Base-by-base conservation (phyloP, 1,140 invertebrate genomes). In the Maconellicoccus hirsutus region DNA sequence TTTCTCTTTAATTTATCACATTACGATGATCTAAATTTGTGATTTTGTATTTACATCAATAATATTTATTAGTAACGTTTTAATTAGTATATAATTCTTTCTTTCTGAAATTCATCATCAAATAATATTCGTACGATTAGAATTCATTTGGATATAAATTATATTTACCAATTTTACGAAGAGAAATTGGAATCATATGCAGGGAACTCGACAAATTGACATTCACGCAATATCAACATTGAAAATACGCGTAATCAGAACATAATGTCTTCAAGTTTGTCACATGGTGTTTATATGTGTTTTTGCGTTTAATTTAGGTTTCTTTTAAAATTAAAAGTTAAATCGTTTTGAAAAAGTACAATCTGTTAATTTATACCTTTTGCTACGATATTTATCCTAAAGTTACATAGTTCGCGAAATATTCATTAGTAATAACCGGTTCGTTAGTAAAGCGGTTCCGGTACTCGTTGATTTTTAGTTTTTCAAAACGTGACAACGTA, bases 201-300 rank as follows among this genome's bases (percentile, higher is more conserved):
- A 66, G 61, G 25, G 61, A 66, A 25, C 22, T 66, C 25, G 21
- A 26, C 61, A 25, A 23, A 26, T 66, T 66, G 61, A 25, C 61
- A 66, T 66, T 26, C 21, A 14, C 61, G 25, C 21, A 66, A 66
- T 66, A 66, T 25, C 61, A 66, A 66, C 61, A 66, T 66, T 66
- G 61, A 2, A 66, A 66, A 66, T 66, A 66, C 61, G 61, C 61
- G 61, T 66, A 66, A 66, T 66, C 61, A 66, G 61, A 26, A 22
- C 25, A 26, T 26, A 66, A 66, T 66, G 61, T 66, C 61, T 66
- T 66, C 19, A 66, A 23, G 25, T 66, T 66, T 66, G 61, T 66
- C 61, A 66, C 61, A 66, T 66, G 61, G 61, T 66, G 61, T 66
- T 23, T 25, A 66, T 66, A 66, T 19, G 61, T 66, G 61, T 66